phyloP scores from a whole-genome alignment of 2,888 invertebrate genomes.

The Crossocerus cetratus region DNA sequence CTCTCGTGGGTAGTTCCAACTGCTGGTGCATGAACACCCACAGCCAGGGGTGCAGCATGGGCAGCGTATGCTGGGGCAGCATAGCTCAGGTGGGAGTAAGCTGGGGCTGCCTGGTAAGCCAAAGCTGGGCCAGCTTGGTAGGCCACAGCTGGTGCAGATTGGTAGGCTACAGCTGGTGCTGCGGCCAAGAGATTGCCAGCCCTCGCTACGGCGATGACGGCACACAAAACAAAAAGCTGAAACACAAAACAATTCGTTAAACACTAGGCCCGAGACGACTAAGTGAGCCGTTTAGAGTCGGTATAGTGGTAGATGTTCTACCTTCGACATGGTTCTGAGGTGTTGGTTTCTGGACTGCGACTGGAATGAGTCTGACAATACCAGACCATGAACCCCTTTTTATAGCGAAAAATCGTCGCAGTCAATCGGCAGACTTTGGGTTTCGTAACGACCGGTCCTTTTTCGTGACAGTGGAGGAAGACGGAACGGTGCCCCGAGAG shows the following conservation, averaged over 20 bases:
- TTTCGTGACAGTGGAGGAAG: constrained; percentile 1
- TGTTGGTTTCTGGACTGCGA: neutral
- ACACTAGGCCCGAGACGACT: neutral
- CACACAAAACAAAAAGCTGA: constrained; percentile 58
- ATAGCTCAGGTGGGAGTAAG: neutral
- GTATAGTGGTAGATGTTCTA: neutral
- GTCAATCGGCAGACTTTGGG: neutral
- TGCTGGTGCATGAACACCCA: constrained; percentile 70
- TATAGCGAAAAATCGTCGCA: constrained; percentile 2
- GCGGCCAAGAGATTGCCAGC: constrained; percentile 53
- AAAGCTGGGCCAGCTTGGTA: neutral
- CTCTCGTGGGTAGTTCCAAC: constrained; percentile 79
- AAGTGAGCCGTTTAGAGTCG: neutral
- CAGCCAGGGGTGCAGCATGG: constrained; percentile 50
- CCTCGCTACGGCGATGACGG: constrained; percentile 59
- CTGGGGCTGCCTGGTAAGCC: constrained; percentile 79
- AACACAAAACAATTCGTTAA: constrained; percentile 7
- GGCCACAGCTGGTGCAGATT: neutral
- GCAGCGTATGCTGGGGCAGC: constrained; percentile 78
- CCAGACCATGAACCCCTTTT: neutral
- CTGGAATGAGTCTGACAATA: neutral
- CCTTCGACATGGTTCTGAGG: constrained; percentile 3
- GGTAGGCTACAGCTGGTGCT: constrained; percentile 76
- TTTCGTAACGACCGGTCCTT: constrained; percentile 29
- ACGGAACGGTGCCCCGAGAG: neutral